phyloP scores from a whole-genome alignment of 1,140 invertebrate genomes.

The Pomacea maculata region DNA sequence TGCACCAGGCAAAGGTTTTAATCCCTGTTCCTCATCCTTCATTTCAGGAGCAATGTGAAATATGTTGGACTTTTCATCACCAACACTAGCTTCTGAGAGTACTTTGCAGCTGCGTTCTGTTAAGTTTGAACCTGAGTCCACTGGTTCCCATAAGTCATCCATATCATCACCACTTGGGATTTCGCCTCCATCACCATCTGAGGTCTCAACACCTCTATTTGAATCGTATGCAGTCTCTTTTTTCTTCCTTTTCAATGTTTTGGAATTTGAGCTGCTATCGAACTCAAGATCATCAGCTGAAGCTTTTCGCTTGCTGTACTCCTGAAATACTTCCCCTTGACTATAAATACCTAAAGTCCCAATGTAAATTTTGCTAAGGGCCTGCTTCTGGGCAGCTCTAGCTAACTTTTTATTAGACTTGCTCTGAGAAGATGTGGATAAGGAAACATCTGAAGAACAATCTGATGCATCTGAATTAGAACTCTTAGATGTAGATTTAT shows the following conservation, averaged over 20 bases:
- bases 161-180: background rate
- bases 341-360: constrained; percentile 11
- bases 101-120: too few species aligned
- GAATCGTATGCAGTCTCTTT: background rate
- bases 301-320: constrained; percentile 4
- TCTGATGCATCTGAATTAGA: too few species aligned
- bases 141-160: background rate
- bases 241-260: background rate
- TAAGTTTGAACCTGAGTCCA: too few species aligned
- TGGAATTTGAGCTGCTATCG: background rate
- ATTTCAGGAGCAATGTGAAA: too few species aligned
- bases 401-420: background rate
- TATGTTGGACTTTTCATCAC: too few species aligned
- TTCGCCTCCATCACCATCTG: background rate
- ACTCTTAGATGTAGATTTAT: too few species aligned
- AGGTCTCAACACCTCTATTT: background rate
- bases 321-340: constrained; percentile 1
- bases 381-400: constrained; percentile 22
- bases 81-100: too few species aligned
- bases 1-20: background rate
- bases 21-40: background rate
- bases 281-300: background rate
- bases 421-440: too few species aligned
- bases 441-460: too few species aligned
- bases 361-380: constrained; percentile 22